Base-by-base conservation (phyloP, 1,140 invertebrate species). In the Anastrepha obliqua region DNA sequence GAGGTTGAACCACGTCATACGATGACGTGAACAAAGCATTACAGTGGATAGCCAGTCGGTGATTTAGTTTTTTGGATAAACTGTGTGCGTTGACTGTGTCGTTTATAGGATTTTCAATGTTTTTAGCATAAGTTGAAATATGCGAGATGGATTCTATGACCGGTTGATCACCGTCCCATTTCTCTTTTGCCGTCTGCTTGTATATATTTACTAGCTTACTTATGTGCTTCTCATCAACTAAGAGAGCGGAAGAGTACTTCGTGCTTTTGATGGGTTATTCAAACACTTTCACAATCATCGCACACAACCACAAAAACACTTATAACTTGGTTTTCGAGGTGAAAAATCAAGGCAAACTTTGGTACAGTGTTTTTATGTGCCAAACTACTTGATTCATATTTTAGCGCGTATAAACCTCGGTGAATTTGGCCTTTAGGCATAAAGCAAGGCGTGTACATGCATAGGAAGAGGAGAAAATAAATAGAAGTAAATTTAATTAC, bases 261-360 rank as follows among this genome's bases (percentile, higher is more conserved):
- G 55, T 51, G 74, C 47, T 47, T 81, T 51, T 29, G 47, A 81
- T 81, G 47, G 74, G 47, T 81, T 81, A 81, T 81, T n/a, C 47
- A 51, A 81, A 81, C 44, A 81, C 74, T 81, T 81, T 47, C 70
- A 29, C 70, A 74, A 74, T 74, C 39, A 74, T 17, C 44, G 70
- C 44, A 74, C 13, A 3, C 70, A 74, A 74, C 13, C 44, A 4
- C 44, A 74, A n/a, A 47, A 74, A 74, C 13, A 6, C 39, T 6
- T 39, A 39, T 15, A 39, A 29, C 29, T 29, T 29, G 29, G 29
- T 29, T 29, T 29, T 29, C 29, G 29, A 29, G 29, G 29, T 29
- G 29, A 29, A 29, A 29, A 29, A 29, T 29, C 29, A 29, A 29
- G 29, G 29, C 29, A 29, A 29, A 29, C 29, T 29, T 29, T 29